These are phyloP conservation scores for Oreohelix idahoensis DNA, from an alignment of 1,140 invertebrate genomes.

Conservation along the genomic window DNA sequence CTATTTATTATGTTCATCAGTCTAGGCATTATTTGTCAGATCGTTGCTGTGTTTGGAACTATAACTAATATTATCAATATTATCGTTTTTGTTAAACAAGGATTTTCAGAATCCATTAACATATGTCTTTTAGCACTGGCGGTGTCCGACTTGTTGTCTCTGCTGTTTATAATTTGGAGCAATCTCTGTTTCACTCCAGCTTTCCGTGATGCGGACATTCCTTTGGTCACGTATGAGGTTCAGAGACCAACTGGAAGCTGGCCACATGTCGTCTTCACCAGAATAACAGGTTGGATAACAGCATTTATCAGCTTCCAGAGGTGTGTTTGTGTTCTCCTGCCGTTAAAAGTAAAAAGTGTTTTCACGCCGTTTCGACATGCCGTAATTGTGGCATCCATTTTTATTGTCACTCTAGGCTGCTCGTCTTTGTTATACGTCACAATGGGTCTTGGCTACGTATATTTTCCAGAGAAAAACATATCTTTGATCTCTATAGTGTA, in stretches of 20 bases:
- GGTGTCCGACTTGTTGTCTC: neutral
- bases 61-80: too few species aligned
- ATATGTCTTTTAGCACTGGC: neutral
- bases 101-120: neutral
- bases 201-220: too few species aligned
- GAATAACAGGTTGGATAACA: neutral
- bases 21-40: too few species aligned
- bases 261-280: neutral
- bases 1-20: neutral
- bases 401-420: too few species aligned
- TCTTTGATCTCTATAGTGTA: neutral
- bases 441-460: neutral
- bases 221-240: neutral
- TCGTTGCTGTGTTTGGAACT: too few species aligned
- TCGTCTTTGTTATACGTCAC: neutral
- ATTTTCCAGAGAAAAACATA: neutral
- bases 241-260: neutral
- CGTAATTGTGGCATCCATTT: neutral
- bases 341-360: neutral
- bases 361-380: neutral
- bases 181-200: too few species aligned
- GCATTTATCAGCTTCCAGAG: too few species aligned
- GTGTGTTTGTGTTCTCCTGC: neutral
- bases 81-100: too few species aligned
- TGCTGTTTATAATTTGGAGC: too few species aligned